phyloP scores from a whole-genome alignment of 2,113 vertebrate genomes.

The Nothocercus julius region DNA sequence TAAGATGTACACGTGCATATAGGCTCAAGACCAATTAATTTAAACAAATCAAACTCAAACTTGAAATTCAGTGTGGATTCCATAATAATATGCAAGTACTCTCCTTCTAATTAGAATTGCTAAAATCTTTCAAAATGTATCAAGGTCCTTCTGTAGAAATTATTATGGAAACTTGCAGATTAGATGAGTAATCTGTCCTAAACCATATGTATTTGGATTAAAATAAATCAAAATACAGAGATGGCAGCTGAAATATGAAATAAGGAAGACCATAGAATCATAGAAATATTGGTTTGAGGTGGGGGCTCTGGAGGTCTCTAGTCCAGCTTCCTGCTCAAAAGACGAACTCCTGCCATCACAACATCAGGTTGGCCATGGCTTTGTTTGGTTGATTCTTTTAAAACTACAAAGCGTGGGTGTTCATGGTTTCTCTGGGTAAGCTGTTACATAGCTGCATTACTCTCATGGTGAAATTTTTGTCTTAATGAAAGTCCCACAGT shows the following conservation, averaged over 20 bases:
- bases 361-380: too few relatives aligned
- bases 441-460: too few relatives aligned
- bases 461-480: too few relatives aligned
- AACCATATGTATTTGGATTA: background rate
- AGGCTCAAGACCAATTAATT: background rate
- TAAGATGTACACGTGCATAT: background rate
- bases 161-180: background rate
- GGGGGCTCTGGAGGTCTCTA: background rate
- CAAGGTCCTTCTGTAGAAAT: background rate
- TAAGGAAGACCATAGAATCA: background rate
- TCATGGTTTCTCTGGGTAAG: too few relatives aligned
- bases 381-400: too few relatives aligned
- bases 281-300: background rate
- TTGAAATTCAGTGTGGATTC: background rate
- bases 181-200: background rate
- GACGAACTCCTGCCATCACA: background rate
- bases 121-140: background rate
- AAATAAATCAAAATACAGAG: background rate
- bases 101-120: background rate
- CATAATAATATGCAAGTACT: background rate
- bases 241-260: background rate
- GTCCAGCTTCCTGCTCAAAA: background rate
- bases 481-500: background rate
- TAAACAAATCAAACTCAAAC: background rate
- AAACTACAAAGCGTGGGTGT: too few relatives aligned